Evolutionary conservation across 2,113 vertebrate genomes (phyloP), one percentile per base, ranked within the genome.

Genomic region (Callospermophilus lateralis): DNA sequence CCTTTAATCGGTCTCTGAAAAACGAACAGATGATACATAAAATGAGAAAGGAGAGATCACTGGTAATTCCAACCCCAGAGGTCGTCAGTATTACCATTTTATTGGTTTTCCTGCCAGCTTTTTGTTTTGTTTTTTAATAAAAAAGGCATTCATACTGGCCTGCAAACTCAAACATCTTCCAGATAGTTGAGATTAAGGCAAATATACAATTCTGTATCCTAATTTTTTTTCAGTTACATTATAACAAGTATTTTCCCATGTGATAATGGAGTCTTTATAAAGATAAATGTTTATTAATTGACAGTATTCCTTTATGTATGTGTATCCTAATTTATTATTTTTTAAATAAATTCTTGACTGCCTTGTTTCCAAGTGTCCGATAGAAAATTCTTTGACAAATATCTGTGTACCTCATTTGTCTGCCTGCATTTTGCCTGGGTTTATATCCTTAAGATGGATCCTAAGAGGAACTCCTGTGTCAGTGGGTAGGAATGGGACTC

Each of bases 171-270:
- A 67, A 37, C 55, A n/a, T 61, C 73, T 81, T 73, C 76, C 58
- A 5, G 0, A 19, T 65, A 89, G 68, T 15, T 89, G 72, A 91
- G 26, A 91, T 61, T 32, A 96, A 96, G 37, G 68, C 79, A 96
- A 79, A 80, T 39, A 51, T 10, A 88, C 12, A 81, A 87, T 90
- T 94, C 45, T 95, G 51, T 79, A 65, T 68, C 37, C 20, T 28
- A 2, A 39, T 79, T 80, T 81, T 61, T 76, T 80, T 89, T 80
- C 72, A 92, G 48, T 74, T 92, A 76, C 48, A 68, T 67, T 51
- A 39, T 89, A 90, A 79, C 17, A 86, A 76, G 58, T 84, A 48
- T 90, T 26, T 87, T 65, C 67, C 51, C 37, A 30, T 12, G 68
- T 68, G 51, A 89, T 67, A 85, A 51, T 37, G 26, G 83, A 65